These are phyloP conservation scores for Napeogenes inachia DNA, from an alignment of 2,888 invertebrate genomes.

Conservation along the genomic window DNA sequence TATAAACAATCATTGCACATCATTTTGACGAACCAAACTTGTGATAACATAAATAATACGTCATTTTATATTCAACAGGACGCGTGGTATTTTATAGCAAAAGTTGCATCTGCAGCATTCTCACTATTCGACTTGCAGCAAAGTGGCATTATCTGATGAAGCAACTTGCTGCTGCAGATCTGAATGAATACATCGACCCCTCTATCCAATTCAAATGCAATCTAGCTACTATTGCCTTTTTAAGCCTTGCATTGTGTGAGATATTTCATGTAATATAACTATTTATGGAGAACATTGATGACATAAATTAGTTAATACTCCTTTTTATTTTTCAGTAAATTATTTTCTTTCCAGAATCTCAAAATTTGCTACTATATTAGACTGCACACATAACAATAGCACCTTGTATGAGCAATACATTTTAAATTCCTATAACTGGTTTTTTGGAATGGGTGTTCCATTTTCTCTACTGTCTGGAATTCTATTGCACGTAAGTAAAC, in stretches of 20 bases:
- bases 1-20: background rate
- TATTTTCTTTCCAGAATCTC: slow-evolving; percentile 36
- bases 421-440: slow-evolving; percentile 35
- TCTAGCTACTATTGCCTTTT: slow-evolving; percentile 32
- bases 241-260: slow-evolving; percentile 41
- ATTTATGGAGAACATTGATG: background rate
- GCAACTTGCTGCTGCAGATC: slow-evolving; percentile 35
- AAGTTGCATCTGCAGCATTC: slow-evolving; percentile 36
- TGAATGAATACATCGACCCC: slow-evolving; percentile 42
- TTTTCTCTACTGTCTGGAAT: slow-evolving; percentile 30
- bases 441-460: slow-evolving; percentile 37
- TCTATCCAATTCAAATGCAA: slow-evolving; percentile 37
- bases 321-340: slow-evolving; percentile 42
- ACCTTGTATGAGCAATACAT: slow-evolving; percentile 33
- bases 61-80: slow-evolving; percentile 34
- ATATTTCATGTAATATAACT: slow-evolving; percentile 15
- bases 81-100: slow-evolving; percentile 39
- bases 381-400: slow-evolving; percentile 29
- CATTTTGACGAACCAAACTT: background rate
- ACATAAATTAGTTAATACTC: background rate
- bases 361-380: slow-evolving; percentile 21
- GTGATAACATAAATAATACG: background rate
- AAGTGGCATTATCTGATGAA: slow-evolving; percentile 47
- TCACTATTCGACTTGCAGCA: slow-evolving; percentile 41
- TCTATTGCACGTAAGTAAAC: slow-evolving; percentile 39